Evolutionary conservation across 2,113 vertebrate genomes (phyloP), one percentile per base, ranked within the genome.

Genomic region (Onychorhynchus coronatus): DNA sequence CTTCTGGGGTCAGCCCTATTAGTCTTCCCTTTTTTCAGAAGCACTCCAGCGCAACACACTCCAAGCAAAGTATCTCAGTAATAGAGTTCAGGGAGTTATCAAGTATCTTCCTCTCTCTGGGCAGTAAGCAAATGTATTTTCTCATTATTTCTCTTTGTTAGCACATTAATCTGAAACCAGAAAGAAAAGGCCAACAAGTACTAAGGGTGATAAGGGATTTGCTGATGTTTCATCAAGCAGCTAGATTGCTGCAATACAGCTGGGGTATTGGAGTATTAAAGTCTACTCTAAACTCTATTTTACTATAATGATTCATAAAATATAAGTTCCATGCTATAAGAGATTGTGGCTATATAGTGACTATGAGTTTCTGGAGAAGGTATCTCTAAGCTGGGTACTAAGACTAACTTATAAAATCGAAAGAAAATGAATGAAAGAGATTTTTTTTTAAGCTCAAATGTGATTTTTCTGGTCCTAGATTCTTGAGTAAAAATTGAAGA

Each of bases 241-340:
- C n/a, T 65, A 56, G 61, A 90, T 80, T 86, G 65, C 91, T 91
- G 42, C 70, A 88, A 46, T 91, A 46, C 50, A 87, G 35, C 62
- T 82, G 77, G 79, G 89, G 95, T 95, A 96, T 55, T 87, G 56
- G 22, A 95, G 63, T 84, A 87, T 33, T 85, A 41, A 95, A 95
- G 25, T 67, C 88, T 92, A 44, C 49, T 80, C 62, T 87, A 87
- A 95, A 91, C 44, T 85, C 71, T 71, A 1, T 94, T 96, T 96
- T 90, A 78, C 5, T 5, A 13, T 93, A 92, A 91, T 73, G 75
- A 84, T 77, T 80, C 79, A 61, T 91, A 92, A 93, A 76, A 81
- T 59, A 39, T 47, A 61, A 50, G 14, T 52, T 95, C 63, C 83
- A 91, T 86, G 73, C 56, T 75, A 77, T 89, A 84, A 77, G 71